phyloP scores from a whole-genome alignment of 2,888 invertebrate genomes.

The Corbicula japonica region DNA sequence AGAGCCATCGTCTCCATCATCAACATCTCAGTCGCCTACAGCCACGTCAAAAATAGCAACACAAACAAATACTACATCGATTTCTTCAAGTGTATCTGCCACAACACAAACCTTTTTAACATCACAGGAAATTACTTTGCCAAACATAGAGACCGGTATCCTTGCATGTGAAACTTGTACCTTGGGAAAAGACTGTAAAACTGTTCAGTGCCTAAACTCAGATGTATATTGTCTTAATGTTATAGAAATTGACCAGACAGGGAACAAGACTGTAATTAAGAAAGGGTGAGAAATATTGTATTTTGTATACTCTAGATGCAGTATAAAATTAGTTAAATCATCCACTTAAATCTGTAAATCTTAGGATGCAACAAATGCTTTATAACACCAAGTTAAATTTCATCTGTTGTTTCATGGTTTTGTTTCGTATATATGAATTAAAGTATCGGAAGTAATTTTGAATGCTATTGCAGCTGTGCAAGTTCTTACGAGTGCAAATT shows the following conservation, averaged over 20 bases:
- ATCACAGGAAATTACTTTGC: not conserved
- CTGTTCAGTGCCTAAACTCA: too few relatives aligned
- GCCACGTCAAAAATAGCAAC: not conserved
- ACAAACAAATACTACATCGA: not conserved
- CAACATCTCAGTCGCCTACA: not conserved
- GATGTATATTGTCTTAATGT: constrained; percentile 5
- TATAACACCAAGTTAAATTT: too few relatives aligned
- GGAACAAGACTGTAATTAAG: constrained; percentile 1
- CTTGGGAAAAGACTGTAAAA: too few relatives aligned
- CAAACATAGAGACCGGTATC: too few relatives aligned
- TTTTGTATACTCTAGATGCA: too few relatives aligned
- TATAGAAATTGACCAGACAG: not conserved
- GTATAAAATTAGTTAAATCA: too few relatives aligned
- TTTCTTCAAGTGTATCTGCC: not conserved
- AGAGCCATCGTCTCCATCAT: not conserved
- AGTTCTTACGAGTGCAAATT: not conserved
- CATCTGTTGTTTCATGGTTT: too few relatives aligned
- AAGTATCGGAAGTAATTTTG: too few relatives aligned
- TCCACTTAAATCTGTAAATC: too few relatives aligned
- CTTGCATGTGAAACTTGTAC: too few relatives aligned
- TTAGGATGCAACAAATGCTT: too few relatives aligned
- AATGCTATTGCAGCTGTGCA: constrained; percentile 2
- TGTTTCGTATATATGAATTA: too few relatives aligned
- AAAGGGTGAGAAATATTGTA: not conserved
- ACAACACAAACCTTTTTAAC: not conserved